Base-by-base conservation (phyloP, 2,797 vertebrate species). In the Sebastes vulpes region DNA sequence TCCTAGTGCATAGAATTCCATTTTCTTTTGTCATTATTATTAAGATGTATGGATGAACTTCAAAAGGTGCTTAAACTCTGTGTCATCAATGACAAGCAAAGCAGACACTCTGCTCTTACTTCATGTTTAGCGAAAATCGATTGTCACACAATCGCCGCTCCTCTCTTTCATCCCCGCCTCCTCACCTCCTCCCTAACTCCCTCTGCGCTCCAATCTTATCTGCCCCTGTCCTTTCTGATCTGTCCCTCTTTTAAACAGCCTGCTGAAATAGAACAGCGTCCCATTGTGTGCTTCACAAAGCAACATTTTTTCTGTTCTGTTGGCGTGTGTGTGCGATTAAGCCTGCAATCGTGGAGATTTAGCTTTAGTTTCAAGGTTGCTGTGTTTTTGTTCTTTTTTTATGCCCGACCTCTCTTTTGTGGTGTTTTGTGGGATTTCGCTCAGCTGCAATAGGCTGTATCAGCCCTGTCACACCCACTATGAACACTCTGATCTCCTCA, bases 271-370 rank as follows among this genome's bases (percentile, higher is more conserved):
- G 69, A 85, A 60, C 65, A 72, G 63, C 73, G 54, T 69, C 53
- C 75, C 35, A 74, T 92, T 92, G 88, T 88, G 66, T 48, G 26
- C 23, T 16, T 70, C 21, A 77, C 85, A 86, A 88, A 79, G 75
- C 60, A 65, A 48, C n/a, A 20, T 67, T 32, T 75, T 75, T 73
- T 65, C 68, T 42, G 14, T 18, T 42, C 21, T 35, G n/a, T 50
- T 42, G 18, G 29, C 5, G 73, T 18, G 46, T 26, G n/a, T 26
- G 25, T 14, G n/a, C 1, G 3, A 81, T 69, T 53, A 9, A 20
- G 31, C 21, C 35, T 11, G 8, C 29, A 21, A 23, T 31, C 18
- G 2, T 28, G 28, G 50, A 69, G 79, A 82, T 72, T 61, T 78
- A 60, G 65, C 59, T 75, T 72, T 57, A 29, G 56, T 20, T 69